Conservation (phyloP, 2,113 vertebrate genomes). For the Mesembrinibis cayennensis region DNA sequence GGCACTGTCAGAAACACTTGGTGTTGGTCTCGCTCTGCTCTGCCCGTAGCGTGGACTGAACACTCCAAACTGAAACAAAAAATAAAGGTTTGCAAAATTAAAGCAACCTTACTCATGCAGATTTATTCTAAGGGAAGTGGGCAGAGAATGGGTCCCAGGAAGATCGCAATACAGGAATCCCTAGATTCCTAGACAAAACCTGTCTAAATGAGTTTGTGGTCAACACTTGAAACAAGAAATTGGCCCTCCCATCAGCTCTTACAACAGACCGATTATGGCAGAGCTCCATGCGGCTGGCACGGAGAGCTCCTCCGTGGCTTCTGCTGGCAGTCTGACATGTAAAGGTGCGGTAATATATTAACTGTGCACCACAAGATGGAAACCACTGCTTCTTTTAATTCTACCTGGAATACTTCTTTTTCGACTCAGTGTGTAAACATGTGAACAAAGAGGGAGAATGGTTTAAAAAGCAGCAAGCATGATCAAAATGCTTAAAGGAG, state of each 20-base stretch:
- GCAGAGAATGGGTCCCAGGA: neutral
- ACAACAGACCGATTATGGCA: neutral
- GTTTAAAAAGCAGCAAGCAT: neutral
- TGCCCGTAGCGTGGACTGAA: neutral
- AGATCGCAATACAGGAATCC: neutral
- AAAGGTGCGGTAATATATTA: neutral
- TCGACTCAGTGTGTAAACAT: neutral
- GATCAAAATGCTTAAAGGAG: neutral
- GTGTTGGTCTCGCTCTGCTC: neutral
- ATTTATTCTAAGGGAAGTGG: neutral
- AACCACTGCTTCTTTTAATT: neutral
- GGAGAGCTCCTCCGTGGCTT: neutral
- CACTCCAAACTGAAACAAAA: neutral
- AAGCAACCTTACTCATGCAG: neutral
- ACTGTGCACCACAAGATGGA: neutral
- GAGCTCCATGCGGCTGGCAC: neutral
- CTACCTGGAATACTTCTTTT: neutral
- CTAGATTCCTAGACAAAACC: conserved; percentile 25
- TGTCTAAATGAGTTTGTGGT: conserved; percentile 36
- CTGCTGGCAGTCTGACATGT: neutral
- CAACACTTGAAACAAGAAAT: conserved; percentile 14
- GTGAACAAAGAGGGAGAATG: neutral
- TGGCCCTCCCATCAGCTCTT: neutral
- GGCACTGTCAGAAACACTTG: neutral
- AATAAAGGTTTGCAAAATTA: neutral